Evolutionary conservation across 2,797 vertebrate genomes (phyloP), one percentile per base, ranked within the genome.

Genomic region (Coranthus polyacanthus): DNA sequence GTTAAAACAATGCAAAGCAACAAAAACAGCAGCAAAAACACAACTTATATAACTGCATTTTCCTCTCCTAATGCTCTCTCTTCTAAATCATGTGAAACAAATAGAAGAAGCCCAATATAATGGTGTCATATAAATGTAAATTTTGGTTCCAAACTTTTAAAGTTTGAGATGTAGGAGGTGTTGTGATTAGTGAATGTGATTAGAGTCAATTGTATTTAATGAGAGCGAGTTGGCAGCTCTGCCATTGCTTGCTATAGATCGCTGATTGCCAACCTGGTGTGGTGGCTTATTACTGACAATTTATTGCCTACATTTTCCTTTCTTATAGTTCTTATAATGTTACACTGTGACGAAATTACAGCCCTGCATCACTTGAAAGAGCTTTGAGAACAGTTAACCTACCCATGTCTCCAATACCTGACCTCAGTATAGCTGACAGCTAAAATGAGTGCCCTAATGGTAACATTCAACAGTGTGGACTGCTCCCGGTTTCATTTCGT

Each of bases 311-410:
- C 50, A 49, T 73, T 69, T 64, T 73, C 74, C 65, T 76, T 81
- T 82, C 65, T 69, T n/a, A n/a, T n/a, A 58, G 42, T 75, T 82
- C 71, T 59, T 60, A 72, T 77, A 70, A 78, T 37, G 56, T 67
- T 64, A 63, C 67, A 59, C 53, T 72, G 26, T 11, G 47, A 59
- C 45, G 21, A 83, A 84, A 89, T 85, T 74, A 77, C 82, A 72
- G 71, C 67, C 26, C 67, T 45, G 64, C 45, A 72, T 56, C 56
- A 64, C 64, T 62, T 52, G 44, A 74, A 60, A 74, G 55, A 51
- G 66, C 61, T 78, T 54, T 26, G 20, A 71, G 66, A 65, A 71
- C 69, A 37, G 54, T 78, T 79, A 79, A 66, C 32, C 4, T 43
- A 77, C 56, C 64, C 63, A 24, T 54, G 55, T 50, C 64, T 59